These are phyloP conservation scores for Halcyon badia DNA, from an alignment of 2,797 vertebrate genomes.

Conservation along the genomic window DNA sequence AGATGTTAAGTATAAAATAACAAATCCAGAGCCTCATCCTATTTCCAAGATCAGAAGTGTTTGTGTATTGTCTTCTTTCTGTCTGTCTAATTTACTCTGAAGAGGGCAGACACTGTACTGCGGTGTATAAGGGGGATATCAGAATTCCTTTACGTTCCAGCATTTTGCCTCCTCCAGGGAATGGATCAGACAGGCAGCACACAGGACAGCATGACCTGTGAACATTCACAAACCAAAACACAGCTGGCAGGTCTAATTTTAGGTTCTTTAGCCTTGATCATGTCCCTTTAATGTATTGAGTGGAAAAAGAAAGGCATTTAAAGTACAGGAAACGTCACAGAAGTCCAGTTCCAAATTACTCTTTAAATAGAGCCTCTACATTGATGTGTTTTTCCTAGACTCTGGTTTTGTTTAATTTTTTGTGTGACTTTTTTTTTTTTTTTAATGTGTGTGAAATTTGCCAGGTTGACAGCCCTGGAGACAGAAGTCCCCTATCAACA, in stretches of 20 bases:
- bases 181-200: constrained; percentile 30
- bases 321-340: constrained; percentile 69
- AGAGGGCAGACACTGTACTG: background rate
- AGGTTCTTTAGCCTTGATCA: constrained; percentile 72
- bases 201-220: constrained; percentile 48
- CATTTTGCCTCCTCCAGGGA: constrained; percentile 36
- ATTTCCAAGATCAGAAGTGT: background rate
- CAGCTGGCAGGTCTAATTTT: constrained; percentile 78
- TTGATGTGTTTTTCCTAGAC: constrained; percentile 54
- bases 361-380: constrained; percentile 66
- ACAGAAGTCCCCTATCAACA: constrained; percentile 25
- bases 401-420: constrained; percentile 67
- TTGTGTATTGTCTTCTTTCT: background rate
- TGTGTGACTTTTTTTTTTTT: background rate
- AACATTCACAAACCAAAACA: constrained; percentile 74
- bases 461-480: constrained; percentile 14
- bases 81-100: constrained; percentile 3
- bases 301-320: constrained; percentile 61
- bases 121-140: background rate
- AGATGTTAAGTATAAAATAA: background rate
- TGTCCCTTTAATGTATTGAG: constrained; percentile 73
- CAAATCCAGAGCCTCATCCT: background rate
- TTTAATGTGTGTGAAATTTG: constrained; percentile 21
- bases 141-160: constrained; percentile 40
- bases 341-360: constrained; percentile 54